These are phyloP conservation scores for Campylomormyrus numenius DNA, from an alignment of 2,113 vertebrate genomes.

Conservation along the genomic window DNA sequence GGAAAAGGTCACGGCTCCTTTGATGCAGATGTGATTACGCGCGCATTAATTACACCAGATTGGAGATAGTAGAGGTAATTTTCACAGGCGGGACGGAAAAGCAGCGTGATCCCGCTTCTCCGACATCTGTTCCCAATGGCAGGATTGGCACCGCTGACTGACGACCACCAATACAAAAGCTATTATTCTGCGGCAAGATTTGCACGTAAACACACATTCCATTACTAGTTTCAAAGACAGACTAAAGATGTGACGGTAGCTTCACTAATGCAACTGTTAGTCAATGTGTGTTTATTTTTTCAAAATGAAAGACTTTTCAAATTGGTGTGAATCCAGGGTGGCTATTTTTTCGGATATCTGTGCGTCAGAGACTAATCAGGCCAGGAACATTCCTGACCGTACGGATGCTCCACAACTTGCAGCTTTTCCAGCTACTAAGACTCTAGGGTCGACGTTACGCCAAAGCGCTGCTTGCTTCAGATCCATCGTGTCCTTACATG, in stretches of 20 bases:
- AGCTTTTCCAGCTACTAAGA: neutral
- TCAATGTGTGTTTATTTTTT: neutral
- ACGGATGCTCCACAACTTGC: neutral
- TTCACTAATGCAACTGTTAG: neutral
- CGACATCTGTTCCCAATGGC: neutral
- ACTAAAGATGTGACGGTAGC: neutral
- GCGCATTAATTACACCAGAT: conserved; percentile 1
- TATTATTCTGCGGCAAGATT: neutral
- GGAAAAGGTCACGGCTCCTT: conserved; percentile 1
- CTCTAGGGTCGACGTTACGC: neutral
- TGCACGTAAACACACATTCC: neutral
- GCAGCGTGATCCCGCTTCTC: neutral
- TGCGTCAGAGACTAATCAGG: neutral
- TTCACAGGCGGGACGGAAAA: neutral
- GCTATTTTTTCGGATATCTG: neutral
- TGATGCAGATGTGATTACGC: conserved; percentile 6
- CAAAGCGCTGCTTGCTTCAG: neutral
- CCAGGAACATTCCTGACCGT: neutral
- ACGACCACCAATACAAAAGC: neutral
- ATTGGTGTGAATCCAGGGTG: neutral
- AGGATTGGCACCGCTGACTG: neutral
- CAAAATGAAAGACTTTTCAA: neutral
- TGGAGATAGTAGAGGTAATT: neutral
- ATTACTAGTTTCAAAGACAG: neutral
- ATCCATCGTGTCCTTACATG: neutral